phyloP scores from a whole-genome alignment of 2,888 invertebrate genomes.

The Perithous albicinctus region DNA sequence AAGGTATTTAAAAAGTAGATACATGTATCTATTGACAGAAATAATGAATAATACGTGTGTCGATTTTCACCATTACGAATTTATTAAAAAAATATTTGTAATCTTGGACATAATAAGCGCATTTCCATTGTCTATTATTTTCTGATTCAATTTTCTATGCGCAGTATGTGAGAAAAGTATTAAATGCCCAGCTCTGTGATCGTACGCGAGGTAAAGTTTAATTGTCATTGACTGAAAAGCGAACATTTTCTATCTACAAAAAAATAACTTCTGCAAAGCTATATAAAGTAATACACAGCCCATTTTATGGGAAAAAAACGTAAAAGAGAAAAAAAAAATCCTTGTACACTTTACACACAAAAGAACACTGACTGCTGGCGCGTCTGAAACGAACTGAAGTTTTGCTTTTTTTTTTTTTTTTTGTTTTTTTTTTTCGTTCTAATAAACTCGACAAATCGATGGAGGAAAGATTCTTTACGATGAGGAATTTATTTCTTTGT shows the following conservation, averaged over 20 bases:
- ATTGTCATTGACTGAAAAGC: slow-evolving; percentile 24
- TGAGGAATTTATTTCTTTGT: slow-evolving; percentile 74
- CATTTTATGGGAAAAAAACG: slow-evolving; percentile 33
- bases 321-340: slow-evolving; percentile 42
- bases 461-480: slow-evolving; percentile 43
- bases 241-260: slow-evolving; percentile 48
- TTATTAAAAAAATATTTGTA: neutral
- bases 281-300: slow-evolving; percentile 13
- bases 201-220: neutral
- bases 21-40: neutral
- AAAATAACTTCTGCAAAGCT: slow-evolving; percentile 68
- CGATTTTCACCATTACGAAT: too few relatives aligned
- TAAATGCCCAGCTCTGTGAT: neutral
- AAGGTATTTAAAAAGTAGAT: neutral
- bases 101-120: neutral
- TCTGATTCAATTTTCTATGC: neutral
- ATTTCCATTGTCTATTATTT: neutral
- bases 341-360: neutral
- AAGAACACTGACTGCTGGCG: slow-evolving; percentile 12
- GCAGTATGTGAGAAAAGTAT: neutral
- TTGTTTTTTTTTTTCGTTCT: neutral
- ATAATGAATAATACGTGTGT: neutral
- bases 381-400: slow-evolving; percentile 8
- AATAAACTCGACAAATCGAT: slow-evolving; percentile 37
- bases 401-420: too few relatives aligned